phyloP scores from a whole-genome alignment of 2,888 invertebrate species.

The Idaea straminata region DNA sequence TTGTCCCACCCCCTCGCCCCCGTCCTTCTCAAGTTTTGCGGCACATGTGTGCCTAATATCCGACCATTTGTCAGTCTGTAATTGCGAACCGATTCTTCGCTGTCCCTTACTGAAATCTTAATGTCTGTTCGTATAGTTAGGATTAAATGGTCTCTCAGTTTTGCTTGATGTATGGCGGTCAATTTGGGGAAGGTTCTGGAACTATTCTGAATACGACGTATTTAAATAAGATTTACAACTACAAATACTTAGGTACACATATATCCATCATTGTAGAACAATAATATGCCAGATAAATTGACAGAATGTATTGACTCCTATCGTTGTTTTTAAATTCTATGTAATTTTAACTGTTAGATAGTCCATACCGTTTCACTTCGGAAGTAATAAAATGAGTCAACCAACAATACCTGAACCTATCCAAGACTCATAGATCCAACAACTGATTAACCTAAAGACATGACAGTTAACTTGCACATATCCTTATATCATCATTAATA shows the following conservation, averaged over 20 bases:
- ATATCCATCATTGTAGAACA: too few relatives aligned
- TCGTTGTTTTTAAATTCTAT: too few relatives aligned
- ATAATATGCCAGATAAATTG: too few relatives aligned
- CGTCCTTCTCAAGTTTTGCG: conserved; percentile 47
- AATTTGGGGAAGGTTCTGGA: not conserved
- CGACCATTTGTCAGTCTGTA: conserved; percentile 78
- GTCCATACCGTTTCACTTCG: not conserved
- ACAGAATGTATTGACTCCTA: too few relatives aligned
- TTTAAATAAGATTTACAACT: not conserved
- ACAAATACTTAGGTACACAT: not conserved
- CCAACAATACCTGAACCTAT: conserved; percentile 28
- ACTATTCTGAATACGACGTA: not conserved
- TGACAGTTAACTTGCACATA: conserved; percentile 1
- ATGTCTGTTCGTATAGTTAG: conserved; percentile 55
- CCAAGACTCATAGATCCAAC: not conserved
- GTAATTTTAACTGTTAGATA: too few relatives aligned
- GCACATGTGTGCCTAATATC: conserved; percentile 77
- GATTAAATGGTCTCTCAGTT: not conserved
- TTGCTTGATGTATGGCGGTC: conserved; percentile 1
- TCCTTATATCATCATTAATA: conserved; percentile 62
- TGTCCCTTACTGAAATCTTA: conserved; percentile 76
- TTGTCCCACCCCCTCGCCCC: not conserved
- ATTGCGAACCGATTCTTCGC: conserved; percentile 74
- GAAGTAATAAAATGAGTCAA: not conserved
- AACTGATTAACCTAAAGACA: conserved; percentile 34